Conservation (phyloP, 1,140 invertebrate genomes). For the Apis cerana region DNA sequence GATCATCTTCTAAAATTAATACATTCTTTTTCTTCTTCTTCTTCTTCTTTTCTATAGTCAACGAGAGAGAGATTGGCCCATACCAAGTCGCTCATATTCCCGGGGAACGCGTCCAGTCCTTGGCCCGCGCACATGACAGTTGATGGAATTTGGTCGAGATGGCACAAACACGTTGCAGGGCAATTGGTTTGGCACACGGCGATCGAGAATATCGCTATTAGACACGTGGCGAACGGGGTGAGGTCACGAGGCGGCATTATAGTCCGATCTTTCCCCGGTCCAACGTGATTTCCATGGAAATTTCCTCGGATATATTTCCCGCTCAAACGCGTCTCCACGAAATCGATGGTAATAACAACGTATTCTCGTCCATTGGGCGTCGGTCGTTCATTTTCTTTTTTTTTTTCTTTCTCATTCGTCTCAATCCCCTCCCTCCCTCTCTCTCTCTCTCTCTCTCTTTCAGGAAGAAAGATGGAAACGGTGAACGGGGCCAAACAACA, state of each 20-base stretch:
- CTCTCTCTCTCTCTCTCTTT: too few relatives aligned
- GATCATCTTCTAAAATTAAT: too few relatives aligned
- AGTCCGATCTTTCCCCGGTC: slow-evolving; percentile 34
- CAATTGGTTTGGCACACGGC: slow-evolving; percentile 47
- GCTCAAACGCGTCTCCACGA: not conserved
- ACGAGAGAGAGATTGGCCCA: too few relatives aligned
- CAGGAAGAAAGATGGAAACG: too few relatives aligned
- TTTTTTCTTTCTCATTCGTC: too few relatives aligned
- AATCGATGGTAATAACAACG: too few relatives aligned
- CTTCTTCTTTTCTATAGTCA: too few relatives aligned
- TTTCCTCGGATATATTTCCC: not conserved
- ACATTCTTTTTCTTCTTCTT: too few relatives aligned
- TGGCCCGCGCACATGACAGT: slow-evolving; percentile 63
- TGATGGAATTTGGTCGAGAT: slow-evolving; percentile 55
- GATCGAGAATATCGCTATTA: slow-evolving; percentile 23
- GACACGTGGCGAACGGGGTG: not conserved
- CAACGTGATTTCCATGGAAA: slow-evolving; percentile 20
- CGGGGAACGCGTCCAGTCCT: slow-evolving; percentile 62
- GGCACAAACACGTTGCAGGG: slow-evolving; percentile 65
- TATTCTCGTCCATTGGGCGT: too few relatives aligned
- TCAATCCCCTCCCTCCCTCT: too few relatives aligned
- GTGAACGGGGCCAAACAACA: not conserved
- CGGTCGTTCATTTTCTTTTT: too few relatives aligned
- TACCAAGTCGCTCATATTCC: slow-evolving; percentile 66
- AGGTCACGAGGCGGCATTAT: not conserved